phyloP scores from a whole-genome alignment of 1,140 invertebrate species.

The Ptiloglossa arizonensis region DNA sequence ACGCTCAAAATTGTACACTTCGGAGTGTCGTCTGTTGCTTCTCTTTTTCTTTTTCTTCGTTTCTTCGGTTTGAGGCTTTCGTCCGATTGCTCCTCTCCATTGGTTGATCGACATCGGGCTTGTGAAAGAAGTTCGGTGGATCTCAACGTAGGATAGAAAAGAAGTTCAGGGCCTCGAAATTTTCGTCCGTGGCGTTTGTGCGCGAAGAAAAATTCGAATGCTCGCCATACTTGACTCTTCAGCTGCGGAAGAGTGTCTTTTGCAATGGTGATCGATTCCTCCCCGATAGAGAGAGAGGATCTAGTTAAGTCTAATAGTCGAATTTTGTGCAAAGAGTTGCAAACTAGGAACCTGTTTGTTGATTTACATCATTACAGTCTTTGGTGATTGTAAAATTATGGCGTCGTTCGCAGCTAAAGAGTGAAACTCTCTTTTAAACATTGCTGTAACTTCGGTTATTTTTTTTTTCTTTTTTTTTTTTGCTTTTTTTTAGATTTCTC shows the following conservation, averaged over 20 bases:
- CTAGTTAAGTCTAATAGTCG: neutral
- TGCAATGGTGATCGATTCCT: neutral
- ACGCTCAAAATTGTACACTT: neutral
- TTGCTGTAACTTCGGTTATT: neutral
- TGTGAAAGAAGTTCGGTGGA: neutral
- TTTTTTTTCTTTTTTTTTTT: too few relatives aligned
- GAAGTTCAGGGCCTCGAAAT: neutral
- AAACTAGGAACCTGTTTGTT: constrained; percentile 39
- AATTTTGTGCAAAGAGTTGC: constrained; percentile 41
- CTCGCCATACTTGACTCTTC: constrained; percentile 1
- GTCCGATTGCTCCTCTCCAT: neutral
- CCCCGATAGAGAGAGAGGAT: neutral
- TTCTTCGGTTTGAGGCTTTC: neutral
- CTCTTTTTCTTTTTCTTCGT: too few relatives aligned
- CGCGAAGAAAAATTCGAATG: constrained; percentile 1
- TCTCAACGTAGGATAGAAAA: neutral
- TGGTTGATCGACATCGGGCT: neutral
- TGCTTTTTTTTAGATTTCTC: neutral
- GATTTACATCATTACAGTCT: constrained; percentile 14
- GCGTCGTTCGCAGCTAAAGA: constrained; percentile 13
- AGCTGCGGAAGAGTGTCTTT: constrained; percentile 2
- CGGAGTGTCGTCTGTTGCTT: neutral
- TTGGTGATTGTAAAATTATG: constrained; percentile 6
- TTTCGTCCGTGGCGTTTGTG: constrained; percentile 4
- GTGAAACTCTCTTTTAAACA: neutral